Conservation (phyloP, 2,113 vertebrate genomes). For the Petaurus breviceps region DNA sequence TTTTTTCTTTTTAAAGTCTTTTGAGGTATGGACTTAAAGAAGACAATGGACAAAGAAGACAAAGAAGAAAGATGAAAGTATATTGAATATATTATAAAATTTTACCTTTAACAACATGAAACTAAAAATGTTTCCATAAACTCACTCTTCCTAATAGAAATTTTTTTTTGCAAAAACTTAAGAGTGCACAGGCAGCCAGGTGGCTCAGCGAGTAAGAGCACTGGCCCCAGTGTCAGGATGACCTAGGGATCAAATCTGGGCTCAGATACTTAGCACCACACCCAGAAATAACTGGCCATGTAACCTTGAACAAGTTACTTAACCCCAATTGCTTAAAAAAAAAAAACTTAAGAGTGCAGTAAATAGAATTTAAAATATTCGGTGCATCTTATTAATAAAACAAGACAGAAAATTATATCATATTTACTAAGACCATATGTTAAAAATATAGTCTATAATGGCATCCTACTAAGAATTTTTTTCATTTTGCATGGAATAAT, state of each 20-base stretch:
- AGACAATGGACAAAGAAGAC: slow-evolving; percentile 58
- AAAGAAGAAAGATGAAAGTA: slow-evolving; percentile 54
- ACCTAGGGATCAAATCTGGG: no score
- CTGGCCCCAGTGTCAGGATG: no score
- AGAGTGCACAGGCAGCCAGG: no score
- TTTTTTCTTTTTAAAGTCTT: slow-evolving; percentile 42
- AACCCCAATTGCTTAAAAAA: no score
- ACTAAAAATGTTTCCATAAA: neutral
- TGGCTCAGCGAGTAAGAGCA: no score
- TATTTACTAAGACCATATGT: neutral
- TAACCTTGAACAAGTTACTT: no score
- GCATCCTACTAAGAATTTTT: neutral
- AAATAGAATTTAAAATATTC: neutral
- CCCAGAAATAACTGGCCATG: no score
- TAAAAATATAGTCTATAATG: neutral
- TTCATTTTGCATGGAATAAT: neutral
- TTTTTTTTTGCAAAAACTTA: slow-evolving; percentile 1
- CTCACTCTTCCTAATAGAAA: neutral
- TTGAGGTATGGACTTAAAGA: slow-evolving; percentile 51
- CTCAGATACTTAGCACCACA: no score
- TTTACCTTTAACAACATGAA: slow-evolving; percentile 51
- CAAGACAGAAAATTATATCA: neutral
- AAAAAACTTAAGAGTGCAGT: neutral
- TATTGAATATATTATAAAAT: slow-evolving; percentile 62
- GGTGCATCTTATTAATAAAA: neutral